Evolutionary conservation across 1,140 invertebrate species (phyloP).

Genomic region (Drosophila varians): DNA sequence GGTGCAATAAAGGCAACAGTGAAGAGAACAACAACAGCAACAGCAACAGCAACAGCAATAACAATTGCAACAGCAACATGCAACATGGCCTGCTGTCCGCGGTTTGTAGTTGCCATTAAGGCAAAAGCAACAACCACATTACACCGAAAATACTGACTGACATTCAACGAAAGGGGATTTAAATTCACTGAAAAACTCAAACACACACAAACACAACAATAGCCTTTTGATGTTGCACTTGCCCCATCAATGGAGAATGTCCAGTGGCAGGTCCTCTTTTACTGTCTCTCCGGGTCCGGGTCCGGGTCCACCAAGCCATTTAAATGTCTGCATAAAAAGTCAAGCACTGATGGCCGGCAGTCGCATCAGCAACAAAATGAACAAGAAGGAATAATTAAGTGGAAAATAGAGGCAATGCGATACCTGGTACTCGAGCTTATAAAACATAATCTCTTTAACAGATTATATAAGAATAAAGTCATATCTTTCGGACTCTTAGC

Average conservation of each 20-base stretch:
- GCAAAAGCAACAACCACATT: slow-evolving; percentile 35
- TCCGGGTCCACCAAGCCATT: slow-evolving; percentile 31
- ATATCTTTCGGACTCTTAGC: not conserved
- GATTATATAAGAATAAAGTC: too few species aligned
- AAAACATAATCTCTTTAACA: not conserved
- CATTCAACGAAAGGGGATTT: slow-evolving; percentile 64
- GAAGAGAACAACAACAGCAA: not conserved
- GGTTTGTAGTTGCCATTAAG: slow-evolving; percentile 67
- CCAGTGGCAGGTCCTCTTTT: slow-evolving; percentile 5
- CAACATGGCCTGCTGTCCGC: slow-evolving; percentile 27
- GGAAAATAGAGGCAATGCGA: not conserved
- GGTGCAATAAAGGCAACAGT: slow-evolving; percentile 71
- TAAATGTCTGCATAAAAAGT: slow-evolving; percentile 47
- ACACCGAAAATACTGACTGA: slow-evolving; percentile 22
- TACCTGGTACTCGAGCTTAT: not conserved
- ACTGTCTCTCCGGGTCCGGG: not conserved
- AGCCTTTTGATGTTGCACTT: slow-evolving; percentile 47
- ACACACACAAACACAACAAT: not conserved
- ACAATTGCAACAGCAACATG: slow-evolving; percentile 28
- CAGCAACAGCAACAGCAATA: slow-evolving; percentile 22
- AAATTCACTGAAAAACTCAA: slow-evolving; percentile 65
- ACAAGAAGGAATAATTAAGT: not conserved
- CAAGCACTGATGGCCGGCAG: slow-evolving; percentile 48
- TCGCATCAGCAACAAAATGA: slow-evolving; percentile 12
- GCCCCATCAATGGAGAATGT: slow-evolving; percentile 1